Conservation (phyloP, 2,797 vertebrate species). For the Hippopotamyrus pictus region DNA sequence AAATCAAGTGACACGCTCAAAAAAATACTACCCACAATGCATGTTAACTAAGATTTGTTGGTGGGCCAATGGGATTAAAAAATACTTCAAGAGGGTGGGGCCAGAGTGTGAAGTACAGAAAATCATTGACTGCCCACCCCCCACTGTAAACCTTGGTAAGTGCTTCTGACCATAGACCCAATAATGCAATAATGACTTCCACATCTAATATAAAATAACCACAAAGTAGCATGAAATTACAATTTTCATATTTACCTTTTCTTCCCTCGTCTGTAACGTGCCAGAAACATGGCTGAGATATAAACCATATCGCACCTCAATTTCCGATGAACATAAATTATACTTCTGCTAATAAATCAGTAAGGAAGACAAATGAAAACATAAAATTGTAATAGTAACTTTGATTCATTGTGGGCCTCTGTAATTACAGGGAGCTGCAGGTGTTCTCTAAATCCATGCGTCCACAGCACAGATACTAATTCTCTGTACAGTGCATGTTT, state of each 20-base stretch:
- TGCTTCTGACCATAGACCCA: not conserved
- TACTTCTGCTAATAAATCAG: slow-evolving; percentile 10
- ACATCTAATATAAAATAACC: not conserved
- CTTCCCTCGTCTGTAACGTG: not conserved
- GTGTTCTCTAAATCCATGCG: not conserved
- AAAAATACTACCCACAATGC: not conserved
- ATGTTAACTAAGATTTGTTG: not conserved
- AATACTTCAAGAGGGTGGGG: not conserved
- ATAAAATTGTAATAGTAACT: not conserved
- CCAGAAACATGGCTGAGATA: not conserved
- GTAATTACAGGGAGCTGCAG: not conserved
- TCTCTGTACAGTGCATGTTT: not conserved
- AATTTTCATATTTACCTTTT: not conserved
- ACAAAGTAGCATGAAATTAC: not conserved
- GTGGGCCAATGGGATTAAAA: not conserved
- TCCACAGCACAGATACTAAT: not conserved
- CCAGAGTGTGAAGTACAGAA: not conserved
- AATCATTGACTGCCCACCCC: not conserved
- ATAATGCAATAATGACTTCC: not conserved
- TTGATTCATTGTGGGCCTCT: not conserved
- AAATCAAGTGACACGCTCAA: not conserved
- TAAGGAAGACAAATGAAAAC: slow-evolving; percentile 6
- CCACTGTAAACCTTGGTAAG: not conserved
- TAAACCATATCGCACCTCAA: not conserved
- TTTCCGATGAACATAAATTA: not conserved